A percentile compares a stretch with the other conserved stretches of the same genome.
phyloP scores from a whole-genome alignment of 1,140 invertebrate species.

The Drosophila lini region DNA sequence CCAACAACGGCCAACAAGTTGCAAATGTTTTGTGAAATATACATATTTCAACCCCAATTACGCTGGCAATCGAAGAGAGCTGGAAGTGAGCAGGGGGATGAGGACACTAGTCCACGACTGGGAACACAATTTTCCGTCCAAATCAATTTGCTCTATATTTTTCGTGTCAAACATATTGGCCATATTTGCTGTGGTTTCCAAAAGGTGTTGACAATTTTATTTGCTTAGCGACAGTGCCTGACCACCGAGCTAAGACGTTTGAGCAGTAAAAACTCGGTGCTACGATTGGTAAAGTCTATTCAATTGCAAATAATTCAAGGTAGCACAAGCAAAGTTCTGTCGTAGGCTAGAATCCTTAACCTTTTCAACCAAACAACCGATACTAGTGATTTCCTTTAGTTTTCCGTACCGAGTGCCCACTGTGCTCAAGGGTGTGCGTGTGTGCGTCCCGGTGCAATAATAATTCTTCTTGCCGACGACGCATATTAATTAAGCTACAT shows the following conservation, averaged over 20 bases:
- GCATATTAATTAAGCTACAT: slow-evolving; percentile 73
- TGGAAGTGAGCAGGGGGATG: background rate
- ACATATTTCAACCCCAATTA: slow-evolving; percentile 44
- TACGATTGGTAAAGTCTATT: background rate
- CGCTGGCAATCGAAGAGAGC: slow-evolving; percentile 13
- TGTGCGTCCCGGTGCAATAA: slow-evolving; percentile 19
- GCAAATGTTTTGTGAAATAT: slow-evolving; percentile 24
- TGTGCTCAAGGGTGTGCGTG: slow-evolving; percentile 8
- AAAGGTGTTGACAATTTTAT: slow-evolving; percentile 68
- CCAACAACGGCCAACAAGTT: slow-evolving; percentile 10
- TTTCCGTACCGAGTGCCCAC: background rate
- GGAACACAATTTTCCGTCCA: slow-evolving; percentile 36
- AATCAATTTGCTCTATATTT: slow-evolving; percentile 33
- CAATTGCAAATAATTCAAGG: no score
- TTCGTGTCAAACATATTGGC: slow-evolving; percentile 67
- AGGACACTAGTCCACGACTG: background rate
- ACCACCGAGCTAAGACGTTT: background rate
- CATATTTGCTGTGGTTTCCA: slow-evolving; percentile 38
- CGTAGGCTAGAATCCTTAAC: background rate
- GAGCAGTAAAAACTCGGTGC: background rate
- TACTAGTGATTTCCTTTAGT: background rate
- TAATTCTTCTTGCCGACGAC: slow-evolving; percentile 61
- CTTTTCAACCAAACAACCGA: no score
- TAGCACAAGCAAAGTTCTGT: background rate
- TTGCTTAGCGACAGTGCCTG: slow-evolving; percentile 40